These are phyloP conservation scores for Smutsia gigantea DNA, from an alignment of 2,797 vertebrate genomes.

Conservation along the genomic window DNA sequence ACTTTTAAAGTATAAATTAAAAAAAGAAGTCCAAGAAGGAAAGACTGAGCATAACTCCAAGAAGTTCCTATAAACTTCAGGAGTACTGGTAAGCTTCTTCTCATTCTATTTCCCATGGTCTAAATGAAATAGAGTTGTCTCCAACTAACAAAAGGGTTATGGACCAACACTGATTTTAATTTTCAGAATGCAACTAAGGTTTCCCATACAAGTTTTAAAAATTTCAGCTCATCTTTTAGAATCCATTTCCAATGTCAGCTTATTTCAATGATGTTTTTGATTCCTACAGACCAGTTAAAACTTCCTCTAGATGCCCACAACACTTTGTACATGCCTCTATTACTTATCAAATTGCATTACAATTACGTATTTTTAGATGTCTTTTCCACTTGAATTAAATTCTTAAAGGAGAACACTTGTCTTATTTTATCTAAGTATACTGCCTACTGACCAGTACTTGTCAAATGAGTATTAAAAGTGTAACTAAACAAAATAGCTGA, in stretches of 20 bases:
- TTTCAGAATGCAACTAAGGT: neutral
- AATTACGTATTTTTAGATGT: neutral
- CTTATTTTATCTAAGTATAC: constrained; percentile 27
- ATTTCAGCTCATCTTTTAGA: neutral
- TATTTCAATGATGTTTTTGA: neutral
- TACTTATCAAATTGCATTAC: neutral
- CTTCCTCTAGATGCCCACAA: neutral
- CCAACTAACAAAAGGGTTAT: constrained; percentile 21
- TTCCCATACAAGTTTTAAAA: neutral
- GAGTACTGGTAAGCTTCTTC: neutral
- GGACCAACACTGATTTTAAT: neutral
- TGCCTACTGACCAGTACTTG: neutral
- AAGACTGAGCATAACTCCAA: neutral
- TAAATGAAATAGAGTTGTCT: neutral
- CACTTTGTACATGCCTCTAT: neutral
- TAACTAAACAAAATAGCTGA: neutral
- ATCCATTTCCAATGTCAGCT: neutral
- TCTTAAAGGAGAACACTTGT: neutral
- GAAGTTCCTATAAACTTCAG: neutral
- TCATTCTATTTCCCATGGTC: neutral
- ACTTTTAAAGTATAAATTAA: neutral
- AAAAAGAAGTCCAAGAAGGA: neutral
- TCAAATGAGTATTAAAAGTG: neutral
- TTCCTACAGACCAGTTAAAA: neutral
- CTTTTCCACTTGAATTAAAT: constrained; percentile 34